A percentile compares a stretch with the other conserved stretches of the same genome.
Evolutionary conservation across 2,113 vertebrate species (phyloP).

Genomic region (Nothobranchius furzeri): DNA sequence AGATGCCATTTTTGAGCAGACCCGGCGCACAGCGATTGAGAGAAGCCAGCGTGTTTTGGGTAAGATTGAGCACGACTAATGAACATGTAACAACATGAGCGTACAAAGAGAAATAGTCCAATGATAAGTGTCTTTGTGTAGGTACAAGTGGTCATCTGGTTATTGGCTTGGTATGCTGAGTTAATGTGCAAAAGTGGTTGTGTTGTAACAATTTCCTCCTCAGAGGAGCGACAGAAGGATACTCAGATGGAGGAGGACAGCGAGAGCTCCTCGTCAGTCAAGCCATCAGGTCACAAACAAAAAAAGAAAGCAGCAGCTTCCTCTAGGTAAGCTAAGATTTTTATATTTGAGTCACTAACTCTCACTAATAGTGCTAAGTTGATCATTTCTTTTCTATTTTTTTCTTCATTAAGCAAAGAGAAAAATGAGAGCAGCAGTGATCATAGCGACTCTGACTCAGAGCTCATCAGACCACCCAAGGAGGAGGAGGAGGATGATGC

Average conservation of each 20-base stretch:
- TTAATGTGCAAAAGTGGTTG: neutral
- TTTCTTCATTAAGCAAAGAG: conserved; percentile 48
- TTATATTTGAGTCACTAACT: neutral
- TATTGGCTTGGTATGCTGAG: neutral
- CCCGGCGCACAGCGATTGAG: conserved; percentile 93
- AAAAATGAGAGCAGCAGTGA: conserved; percentile 59
- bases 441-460: conserved; percentile 64
- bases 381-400: neutral
- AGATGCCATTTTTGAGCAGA: conserved; percentile 96
- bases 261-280: conserved; percentile 53
- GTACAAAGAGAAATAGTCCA: neutral
- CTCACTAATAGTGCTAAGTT: neutral
- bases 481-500: conserved; percentile 67
- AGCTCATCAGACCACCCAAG: conserved; percentile 63
- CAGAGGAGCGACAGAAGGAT: conserved; percentile 69
- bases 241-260: conserved; percentile 44
- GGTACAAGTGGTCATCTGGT: neutral
- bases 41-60: conserved; percentile 88
- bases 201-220: neutral
- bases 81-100: neutral
- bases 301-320: conserved; percentile 47
- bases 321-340: conserved; percentile 46
- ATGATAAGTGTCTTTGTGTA: neutral
- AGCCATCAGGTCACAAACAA: conserved; percentile 11
- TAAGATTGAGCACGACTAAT: conserved; percentile 58